Evolutionary conservation across 1,140 invertebrate genomes (phyloP), one percentile per base, ranked within the genome.

Genomic region (Leptestheria dahalacensis): DNA sequence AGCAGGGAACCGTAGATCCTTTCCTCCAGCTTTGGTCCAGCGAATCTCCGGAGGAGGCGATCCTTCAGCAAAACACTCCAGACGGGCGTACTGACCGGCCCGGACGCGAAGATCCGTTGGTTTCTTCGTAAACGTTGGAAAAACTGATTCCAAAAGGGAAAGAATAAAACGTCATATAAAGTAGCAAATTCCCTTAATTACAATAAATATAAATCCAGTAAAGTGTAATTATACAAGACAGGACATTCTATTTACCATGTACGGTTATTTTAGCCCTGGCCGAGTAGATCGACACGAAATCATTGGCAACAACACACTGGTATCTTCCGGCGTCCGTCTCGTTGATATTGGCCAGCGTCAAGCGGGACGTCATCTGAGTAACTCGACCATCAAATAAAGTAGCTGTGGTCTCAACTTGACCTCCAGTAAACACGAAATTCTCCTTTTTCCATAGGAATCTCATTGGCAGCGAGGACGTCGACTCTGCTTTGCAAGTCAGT

Each of bases 1-100:
- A 9, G 94, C 93, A 10, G 92, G 92, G 71, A 97, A 97, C 33
- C 15, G 6, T 15, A 41, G 15, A 71, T 93, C 86, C 69, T 88
- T 86, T 1, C 86, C 88, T n/a, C 86, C 88, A 75, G 94, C 91
- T 72, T 97, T 96, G 66, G 90, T 84, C 83, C 92, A 89, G 0
- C 86, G 82, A 63, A 95, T 91, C 71, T 90, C 82, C 28, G 93
- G 93, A 24, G 76, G 72, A 0, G 92, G 92, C 65, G 88, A 83
- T 2, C 93, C 94, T 59, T 78, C 79, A 12, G 91, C 92, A 1
- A 88, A 86, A 78, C 94, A 97, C 65, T 91, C 88, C 4, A 97
- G 74, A 48, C 82, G 82, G 0, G 88, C 91, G 12, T 83, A 89
- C 60, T 81, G 82, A 3, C 91, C 90, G 20, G 86, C 83, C 69